phyloP scores from a whole-genome alignment of 2,113 vertebrate genomes.

The Notothenia coriiceps region DNA sequence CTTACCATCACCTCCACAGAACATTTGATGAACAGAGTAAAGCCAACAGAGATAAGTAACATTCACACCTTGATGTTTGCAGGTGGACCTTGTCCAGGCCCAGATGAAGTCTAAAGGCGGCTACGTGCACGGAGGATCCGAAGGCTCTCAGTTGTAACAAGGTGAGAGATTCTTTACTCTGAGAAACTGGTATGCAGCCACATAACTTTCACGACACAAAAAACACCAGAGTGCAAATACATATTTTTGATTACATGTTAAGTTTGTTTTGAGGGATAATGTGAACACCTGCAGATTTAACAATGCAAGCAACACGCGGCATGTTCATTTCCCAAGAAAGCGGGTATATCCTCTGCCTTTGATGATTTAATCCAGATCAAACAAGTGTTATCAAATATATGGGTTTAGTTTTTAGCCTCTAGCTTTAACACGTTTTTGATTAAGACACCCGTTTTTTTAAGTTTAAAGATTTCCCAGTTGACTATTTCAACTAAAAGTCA shows the following conservation, averaged over 20 bases:
- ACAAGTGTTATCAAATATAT: background rate
- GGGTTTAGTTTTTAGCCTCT: background rate
- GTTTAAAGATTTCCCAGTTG: background rate
- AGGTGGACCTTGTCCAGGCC: constrained; percentile 88
- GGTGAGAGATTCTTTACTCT: constrained; percentile 43
- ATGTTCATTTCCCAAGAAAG: background rate
- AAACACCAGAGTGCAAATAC: background rate
- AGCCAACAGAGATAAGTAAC: background rate
- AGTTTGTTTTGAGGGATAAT: background rate
- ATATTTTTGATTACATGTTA: background rate
- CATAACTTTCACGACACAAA: constrained; percentile 21
- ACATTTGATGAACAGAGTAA: background rate
- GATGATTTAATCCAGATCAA: background rate
- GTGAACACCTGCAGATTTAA: background rate
- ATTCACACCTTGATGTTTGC: constrained; percentile 5
- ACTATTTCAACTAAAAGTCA: background rate
- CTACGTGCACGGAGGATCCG: constrained; percentile 84
- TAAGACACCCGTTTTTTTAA: background rate
- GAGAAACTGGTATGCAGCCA: constrained; percentile 26
- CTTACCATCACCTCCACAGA: background rate
- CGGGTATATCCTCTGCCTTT: background rate
- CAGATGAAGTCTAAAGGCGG: constrained; percentile 94
- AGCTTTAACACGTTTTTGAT: background rate
- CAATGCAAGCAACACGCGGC: background rate
- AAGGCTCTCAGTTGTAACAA: constrained; percentile 83